These are phyloP conservation scores for Sakesphorus luctuosus DNA, from an alignment of 2,113 vertebrate species.

Conservation along the genomic window DNA sequence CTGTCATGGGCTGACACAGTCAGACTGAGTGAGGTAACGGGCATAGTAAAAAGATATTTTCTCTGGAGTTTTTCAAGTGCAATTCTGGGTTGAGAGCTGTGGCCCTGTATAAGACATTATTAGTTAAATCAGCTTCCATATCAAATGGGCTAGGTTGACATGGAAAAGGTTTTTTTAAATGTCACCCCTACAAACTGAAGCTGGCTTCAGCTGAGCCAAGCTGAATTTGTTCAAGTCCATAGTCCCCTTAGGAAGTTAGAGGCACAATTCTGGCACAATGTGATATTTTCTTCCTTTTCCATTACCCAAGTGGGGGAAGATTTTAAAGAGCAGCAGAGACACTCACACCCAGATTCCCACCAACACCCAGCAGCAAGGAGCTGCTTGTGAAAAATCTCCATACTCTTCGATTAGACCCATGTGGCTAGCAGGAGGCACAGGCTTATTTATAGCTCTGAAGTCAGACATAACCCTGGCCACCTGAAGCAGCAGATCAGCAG, in stretches of 20 bases:
- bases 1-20: background rate
- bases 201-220: background rate
- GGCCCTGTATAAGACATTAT: background rate
- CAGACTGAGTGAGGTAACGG: background rate
- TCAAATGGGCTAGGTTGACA: background rate
- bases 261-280: background rate
- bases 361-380: background rate
- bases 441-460: conserved; percentile 14
- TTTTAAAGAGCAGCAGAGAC: background rate
- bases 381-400: background rate
- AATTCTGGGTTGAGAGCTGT: background rate
- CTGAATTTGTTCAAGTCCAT: background rate
- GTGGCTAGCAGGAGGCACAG: conserved; percentile 4
- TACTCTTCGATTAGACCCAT: background rate
- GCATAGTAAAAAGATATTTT: background rate
- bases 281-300: background rate
- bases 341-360: background rate
- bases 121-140: background rate
- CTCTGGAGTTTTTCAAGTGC: background rate
- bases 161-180: background rate
- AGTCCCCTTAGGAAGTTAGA: background rate
- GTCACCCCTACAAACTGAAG: background rate
- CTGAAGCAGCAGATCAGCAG: background rate
- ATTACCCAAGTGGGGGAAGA: background rate
- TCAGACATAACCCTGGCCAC: background rate